Evolutionary conservation across 2,888 invertebrate genomes (phyloP).

Genomic region (Celastrina argiolus): DNA sequence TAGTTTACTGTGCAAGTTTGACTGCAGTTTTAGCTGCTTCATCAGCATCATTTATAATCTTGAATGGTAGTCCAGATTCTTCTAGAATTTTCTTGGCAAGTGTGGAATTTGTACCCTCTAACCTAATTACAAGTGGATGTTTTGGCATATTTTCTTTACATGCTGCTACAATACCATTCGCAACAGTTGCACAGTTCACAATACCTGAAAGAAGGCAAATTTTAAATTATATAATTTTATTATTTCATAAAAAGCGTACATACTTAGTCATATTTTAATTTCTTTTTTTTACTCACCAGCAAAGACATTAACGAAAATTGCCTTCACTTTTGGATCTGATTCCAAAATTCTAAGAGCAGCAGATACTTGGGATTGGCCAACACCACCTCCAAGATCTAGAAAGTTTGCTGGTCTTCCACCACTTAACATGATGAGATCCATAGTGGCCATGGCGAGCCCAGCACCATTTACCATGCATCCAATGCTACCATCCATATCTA

Average conservation of each 20-base stretch:
- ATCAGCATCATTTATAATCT: conserved; percentile 90
- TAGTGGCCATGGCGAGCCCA: conserved; percentile 99
- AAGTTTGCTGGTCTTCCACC: conserved; percentile 99
- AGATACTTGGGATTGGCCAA: conserved; percentile 94
- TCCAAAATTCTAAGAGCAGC: conserved; percentile 95
- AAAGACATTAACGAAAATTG: conserved; percentile 98
- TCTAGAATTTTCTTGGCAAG: conserved; percentile 89
- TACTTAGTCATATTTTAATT: background rate
- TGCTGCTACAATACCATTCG: conserved; percentile 95
- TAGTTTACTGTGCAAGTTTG: conserved; percentile 46
- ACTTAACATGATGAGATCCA: conserved; percentile 98
- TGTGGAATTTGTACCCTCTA: conserved; percentile 96
- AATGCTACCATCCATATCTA: conserved; percentile 98
- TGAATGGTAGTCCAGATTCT: conserved; percentile 89
- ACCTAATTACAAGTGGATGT: conserved; percentile 93
- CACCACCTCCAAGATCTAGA: conserved; percentile 97
- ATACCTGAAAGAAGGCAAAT: conserved; percentile 80
- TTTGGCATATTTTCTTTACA: conserved; percentile 86
- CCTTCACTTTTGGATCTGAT: conserved; percentile 91
- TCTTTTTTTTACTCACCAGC: conserved; percentile 74
- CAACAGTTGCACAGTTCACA: conserved; percentile 98
- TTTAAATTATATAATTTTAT: background rate
- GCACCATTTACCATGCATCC: conserved; percentile 98
- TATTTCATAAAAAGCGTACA: too few species aligned
- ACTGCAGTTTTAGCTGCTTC: conserved; percentile 96